phyloP scores from a whole-genome alignment of 1,140 invertebrate species.

The Nephila pilipes region DNA sequence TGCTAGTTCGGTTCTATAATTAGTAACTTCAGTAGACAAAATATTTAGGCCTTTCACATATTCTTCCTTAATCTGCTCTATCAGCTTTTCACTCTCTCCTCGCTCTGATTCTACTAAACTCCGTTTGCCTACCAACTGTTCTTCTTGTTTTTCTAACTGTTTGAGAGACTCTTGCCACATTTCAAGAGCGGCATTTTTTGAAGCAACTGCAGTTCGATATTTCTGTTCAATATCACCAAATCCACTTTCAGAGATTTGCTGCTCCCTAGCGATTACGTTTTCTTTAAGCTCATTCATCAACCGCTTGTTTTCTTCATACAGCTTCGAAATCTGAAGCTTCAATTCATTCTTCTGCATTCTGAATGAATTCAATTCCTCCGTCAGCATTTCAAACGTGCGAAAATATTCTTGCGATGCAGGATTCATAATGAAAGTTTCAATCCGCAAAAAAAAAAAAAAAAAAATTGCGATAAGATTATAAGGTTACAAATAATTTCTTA shows the following conservation, averaged over 20 bases:
- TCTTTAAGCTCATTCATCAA: slow-evolving; percentile 55
- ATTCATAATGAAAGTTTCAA: slow-evolving; percentile 30
- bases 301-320: slow-evolving; percentile 51
- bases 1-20: background rate
- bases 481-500: no score
- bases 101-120: slow-evolving; percentile 48
- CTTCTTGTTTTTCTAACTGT: slow-evolving; percentile 52
- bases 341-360: slow-evolving; percentile 49
- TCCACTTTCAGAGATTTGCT: slow-evolving; percentile 26
- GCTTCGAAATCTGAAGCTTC: slow-evolving; percentile 32
- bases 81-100: slow-evolving; percentile 11
- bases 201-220: background rate
- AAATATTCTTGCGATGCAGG: slow-evolving; percentile 54
- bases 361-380: slow-evolving; percentile 27
- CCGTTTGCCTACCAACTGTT: slow-evolving; percentile 42
- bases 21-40: slow-evolving; percentile 38
- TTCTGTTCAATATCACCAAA: slow-evolving; percentile 17
- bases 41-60: slow-evolving; percentile 56
- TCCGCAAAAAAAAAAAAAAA: no score
- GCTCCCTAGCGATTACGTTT: background rate
- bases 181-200: slow-evolving; percentile 47
- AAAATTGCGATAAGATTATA: background rate
- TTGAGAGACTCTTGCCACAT: slow-evolving; percentile 62
- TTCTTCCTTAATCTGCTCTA: slow-evolving; percentile 58
- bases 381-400: slow-evolving; percentile 36